Conservation (phyloP, 30 jellyfish, hydroid and myxozoan genomes). For the Mastigias papua region DNA sequence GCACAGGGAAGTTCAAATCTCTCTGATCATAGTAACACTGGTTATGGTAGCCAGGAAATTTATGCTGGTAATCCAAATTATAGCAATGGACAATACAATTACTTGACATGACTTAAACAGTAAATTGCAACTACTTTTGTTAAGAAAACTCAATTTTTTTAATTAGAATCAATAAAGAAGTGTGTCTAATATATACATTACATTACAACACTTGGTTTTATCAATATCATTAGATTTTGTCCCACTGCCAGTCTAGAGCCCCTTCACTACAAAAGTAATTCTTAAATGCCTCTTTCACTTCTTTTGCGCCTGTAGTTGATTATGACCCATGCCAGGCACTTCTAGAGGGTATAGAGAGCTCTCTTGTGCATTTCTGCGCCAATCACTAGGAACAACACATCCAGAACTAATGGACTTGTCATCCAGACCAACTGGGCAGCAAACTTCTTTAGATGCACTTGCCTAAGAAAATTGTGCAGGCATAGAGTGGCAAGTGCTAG, state of each 20-base stretch:
- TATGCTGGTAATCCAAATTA: not conserved
- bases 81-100: not conserved
- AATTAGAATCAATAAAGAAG: too few relatives aligned
- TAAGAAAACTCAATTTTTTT: too few relatives aligned
- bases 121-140: too few relatives aligned
- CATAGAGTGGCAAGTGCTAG: constrained; percentile 10
- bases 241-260: too few relatives aligned
- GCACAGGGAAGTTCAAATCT: not conserved
- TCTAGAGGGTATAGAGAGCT: not conserved
- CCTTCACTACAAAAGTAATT: constrained; percentile 36
- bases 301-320: constrained; percentile 20
- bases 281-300: constrained; percentile 1
- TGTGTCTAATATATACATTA: too few relatives aligned
- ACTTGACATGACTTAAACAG: not conserved
- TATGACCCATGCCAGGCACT: constrained; percentile 9
- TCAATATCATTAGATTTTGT: not conserved
- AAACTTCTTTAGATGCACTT: constrained; percentile 1
- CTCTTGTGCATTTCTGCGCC: too few relatives aligned
- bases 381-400: not conserved
- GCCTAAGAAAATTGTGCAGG: not conserved
- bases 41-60: not conserved
- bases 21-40: not conserved
- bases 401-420: constrained; percentile 2
- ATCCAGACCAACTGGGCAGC: constrained; percentile 27
- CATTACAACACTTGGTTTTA: not conserved